phyloP scores from a whole-genome alignment of 2,797 vertebrate species.

The Discoglossus pictus region DNA sequence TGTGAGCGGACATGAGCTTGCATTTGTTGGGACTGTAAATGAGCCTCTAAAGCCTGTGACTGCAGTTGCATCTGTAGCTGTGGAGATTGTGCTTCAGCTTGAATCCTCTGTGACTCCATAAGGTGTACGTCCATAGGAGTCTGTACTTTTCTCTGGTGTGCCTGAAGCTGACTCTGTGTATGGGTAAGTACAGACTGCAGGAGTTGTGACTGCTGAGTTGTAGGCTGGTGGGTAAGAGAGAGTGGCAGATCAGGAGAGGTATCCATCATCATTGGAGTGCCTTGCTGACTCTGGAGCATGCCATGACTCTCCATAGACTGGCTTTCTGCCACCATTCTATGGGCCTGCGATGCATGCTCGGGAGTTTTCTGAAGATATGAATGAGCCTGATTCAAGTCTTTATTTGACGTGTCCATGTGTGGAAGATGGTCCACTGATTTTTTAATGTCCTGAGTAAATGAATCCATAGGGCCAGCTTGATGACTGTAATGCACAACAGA shows the following conservation, averaged over 20 bases:
- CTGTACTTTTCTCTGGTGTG: constrained; percentile 49
- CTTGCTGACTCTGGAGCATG: constrained; percentile 70
- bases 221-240: constrained; percentile 57
- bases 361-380: constrained; percentile 84
- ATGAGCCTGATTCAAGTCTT: constrained; percentile 68
- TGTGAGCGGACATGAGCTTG: constrained; percentile 77
- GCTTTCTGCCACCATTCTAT: constrained; percentile 71
- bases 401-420: constrained; percentile 69
- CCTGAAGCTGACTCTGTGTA: constrained; percentile 68
- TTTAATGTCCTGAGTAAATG: constrained; percentile 73
- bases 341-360: constrained; percentile 75
- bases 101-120: constrained; percentile 78
- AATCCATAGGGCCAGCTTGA: constrained; percentile 72
- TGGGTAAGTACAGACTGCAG: constrained; percentile 89
- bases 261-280: constrained; percentile 78
- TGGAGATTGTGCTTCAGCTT: constrained; percentile 77
- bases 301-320: constrained; percentile 56
- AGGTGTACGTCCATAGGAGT: constrained; percentile 70
- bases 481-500: constrained; percentile 86
- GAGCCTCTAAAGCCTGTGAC: constrained; percentile 80
- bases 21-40: constrained; percentile 75
- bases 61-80: constrained; percentile 86
- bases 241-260: constrained; percentile 76
- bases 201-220: constrained; percentile 64
- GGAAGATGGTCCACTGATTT: constrained; percentile 71